These are phyloP conservation scores for Drosophila persimilis DNA, from an alignment of 1,140 invertebrate genomes.

Conservation along the genomic window DNA sequence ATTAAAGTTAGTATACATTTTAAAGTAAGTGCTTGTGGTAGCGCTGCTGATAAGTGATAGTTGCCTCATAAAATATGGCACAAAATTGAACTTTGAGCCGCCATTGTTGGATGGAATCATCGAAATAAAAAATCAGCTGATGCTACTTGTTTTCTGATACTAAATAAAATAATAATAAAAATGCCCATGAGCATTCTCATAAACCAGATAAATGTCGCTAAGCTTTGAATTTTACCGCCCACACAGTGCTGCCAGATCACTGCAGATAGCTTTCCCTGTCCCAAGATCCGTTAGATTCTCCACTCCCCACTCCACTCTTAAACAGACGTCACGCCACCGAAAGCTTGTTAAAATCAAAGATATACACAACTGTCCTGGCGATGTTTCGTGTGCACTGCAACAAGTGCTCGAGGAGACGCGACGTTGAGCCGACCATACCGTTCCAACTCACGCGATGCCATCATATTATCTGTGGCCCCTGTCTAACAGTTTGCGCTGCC, in stretches of 20 bases:
- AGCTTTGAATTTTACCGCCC: too few relatives aligned
- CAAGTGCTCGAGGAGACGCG: conserved; percentile 27
- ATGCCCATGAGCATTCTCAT: too few relatives aligned
- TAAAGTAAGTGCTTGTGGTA: conserved; percentile 29
- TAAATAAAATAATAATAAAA: neutral
- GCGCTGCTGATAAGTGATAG: conserved; percentile 59
- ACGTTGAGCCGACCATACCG: neutral
- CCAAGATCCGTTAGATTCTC: conserved; percentile 25
- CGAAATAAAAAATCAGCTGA: conserved; percentile 45
- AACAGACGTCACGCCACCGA: too few relatives aligned
- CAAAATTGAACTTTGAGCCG: conserved; percentile 54
- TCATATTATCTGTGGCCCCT: conserved; percentile 45
- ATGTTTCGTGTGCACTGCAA: conserved; percentile 60
- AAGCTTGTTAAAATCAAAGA: too few relatives aligned
- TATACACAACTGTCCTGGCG: neutral
- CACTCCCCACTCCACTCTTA: neutral
- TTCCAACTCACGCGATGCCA: conserved; percentile 49
- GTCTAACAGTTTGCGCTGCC: neutral
- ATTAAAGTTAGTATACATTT: conserved; percentile 39
- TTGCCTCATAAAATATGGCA: conserved; percentile 53
- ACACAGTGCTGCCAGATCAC: too few relatives aligned
- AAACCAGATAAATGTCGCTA: too few relatives aligned
- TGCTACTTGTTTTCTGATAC: neutral
- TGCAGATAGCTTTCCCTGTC: neutral
- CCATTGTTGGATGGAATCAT: conserved; percentile 30